Evolutionary conservation across 92 coral and sea anemone genomes (phyloP).

Genomic region (Scolanthus callimorphus): DNA sequence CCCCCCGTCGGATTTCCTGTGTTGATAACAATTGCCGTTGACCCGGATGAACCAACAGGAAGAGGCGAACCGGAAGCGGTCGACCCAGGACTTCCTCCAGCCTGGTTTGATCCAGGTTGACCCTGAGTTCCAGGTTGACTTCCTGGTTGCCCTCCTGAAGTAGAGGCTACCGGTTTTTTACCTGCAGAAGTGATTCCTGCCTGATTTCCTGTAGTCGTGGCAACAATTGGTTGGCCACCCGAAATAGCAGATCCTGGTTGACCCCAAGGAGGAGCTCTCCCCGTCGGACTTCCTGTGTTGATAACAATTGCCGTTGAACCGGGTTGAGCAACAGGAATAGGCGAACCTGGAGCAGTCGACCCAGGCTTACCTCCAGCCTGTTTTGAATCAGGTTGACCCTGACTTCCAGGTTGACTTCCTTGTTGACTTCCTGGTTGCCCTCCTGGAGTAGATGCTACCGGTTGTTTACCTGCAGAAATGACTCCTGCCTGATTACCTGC

Average conservation of each 20-base stretch:
- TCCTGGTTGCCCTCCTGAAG: too few relatives aligned
- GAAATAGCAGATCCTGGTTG: too few relatives aligned
- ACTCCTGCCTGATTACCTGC: constrained; percentile 20
- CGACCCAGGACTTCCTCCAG: constrained; percentile 9
- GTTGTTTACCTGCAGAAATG: constrained; percentile 13
- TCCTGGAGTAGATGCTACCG: not conserved
- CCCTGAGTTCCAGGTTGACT: not conserved
- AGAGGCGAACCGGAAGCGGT: too few relatives aligned
- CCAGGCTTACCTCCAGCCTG: constrained; percentile 6
- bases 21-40: constrained; percentile 19
- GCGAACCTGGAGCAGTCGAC: too few relatives aligned
- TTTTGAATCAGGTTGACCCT: not conserved
- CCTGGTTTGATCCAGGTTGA: constrained; percentile 10
- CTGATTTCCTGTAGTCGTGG: too few relatives aligned
- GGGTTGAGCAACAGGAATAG: too few relatives aligned
- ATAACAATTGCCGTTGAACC: too few relatives aligned
- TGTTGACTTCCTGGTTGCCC: constrained; percentile 9
- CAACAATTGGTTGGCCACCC: constrained; percentile 11
- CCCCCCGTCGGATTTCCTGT: constrained; percentile 19
- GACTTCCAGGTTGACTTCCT: constrained; percentile 5
- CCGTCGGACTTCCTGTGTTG: constrained; percentile 23
- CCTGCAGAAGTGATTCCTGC: too few relatives aligned
- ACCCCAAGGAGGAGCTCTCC: constrained; percentile 12
- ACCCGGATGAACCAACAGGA: constrained; percentile 18
- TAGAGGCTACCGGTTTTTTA: too few relatives aligned